These are phyloP conservation scores for Mustela nigripes DNA, from an alignment of 2,113 vertebrate species.

Conservation along the genomic window DNA sequence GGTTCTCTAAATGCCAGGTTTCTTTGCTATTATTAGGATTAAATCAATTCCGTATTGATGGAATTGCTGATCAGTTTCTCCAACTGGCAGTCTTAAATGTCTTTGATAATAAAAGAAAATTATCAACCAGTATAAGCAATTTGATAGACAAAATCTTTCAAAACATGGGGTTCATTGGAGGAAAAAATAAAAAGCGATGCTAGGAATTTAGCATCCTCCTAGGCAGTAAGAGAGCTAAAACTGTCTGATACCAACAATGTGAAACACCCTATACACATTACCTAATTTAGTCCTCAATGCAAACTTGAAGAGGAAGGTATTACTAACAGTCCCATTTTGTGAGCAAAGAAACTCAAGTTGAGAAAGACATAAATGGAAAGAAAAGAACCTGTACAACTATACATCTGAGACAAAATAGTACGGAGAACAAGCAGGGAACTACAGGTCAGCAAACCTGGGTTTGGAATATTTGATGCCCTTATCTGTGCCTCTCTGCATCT, in stretches of 20 bases:
- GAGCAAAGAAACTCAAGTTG: constrained; percentile 24
- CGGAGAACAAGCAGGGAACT: not conserved
- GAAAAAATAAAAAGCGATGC: constrained; percentile 6
- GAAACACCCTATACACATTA: not conserved
- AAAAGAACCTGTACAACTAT: constrained; percentile 15
- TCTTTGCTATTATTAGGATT: constrained; percentile 44
- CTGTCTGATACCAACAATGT: not conserved
- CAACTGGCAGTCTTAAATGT: not conserved
- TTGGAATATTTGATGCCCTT: not conserved
- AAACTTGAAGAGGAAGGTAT: not conserved
- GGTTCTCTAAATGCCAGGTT: not conserved
- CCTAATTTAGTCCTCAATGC: not conserved
- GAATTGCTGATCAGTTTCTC: not conserved
- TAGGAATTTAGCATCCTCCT: not conserved
- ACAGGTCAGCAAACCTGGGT: not conserved
- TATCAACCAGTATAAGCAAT: not conserved
- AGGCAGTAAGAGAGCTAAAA: not conserved
- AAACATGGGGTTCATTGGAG: not conserved
- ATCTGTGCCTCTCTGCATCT: not conserved
- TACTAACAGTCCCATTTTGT: not conserved
- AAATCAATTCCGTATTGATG: constrained; percentile 34
- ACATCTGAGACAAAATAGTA: not conserved
- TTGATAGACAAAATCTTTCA: constrained; percentile 47
- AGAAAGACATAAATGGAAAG: constrained; percentile 42
- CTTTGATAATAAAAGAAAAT: constrained; percentile 26